These are phyloP conservation scores for Diabrotica balteata DNA, from an alignment of 2,888 invertebrate genomes.

Conservation along the genomic window DNA sequence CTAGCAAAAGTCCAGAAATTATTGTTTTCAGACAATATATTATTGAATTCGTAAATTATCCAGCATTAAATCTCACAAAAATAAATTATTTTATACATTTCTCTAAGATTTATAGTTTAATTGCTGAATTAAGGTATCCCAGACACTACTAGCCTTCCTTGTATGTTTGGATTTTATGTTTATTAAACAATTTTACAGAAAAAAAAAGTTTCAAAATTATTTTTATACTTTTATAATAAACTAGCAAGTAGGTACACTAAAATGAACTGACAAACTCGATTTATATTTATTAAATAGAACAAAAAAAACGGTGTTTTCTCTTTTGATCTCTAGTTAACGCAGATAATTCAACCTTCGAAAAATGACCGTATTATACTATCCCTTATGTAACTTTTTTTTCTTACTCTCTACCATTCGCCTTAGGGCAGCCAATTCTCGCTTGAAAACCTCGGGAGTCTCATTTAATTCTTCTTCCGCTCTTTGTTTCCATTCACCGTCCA, in stretches of 20 bases:
- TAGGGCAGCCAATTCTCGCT: conserved; percentile 51
- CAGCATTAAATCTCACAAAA: too few species aligned
- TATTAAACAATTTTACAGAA: too few species aligned
- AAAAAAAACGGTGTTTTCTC: background rate
- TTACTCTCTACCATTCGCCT: conserved; percentile 52
- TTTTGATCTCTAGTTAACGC: background rate
- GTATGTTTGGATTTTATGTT: too few species aligned
- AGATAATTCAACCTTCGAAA: background rate
- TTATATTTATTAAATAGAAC: background rate
- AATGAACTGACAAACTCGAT: background rate
- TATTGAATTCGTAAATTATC: too few species aligned
- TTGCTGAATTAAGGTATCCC: too few species aligned
- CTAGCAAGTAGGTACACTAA: too few species aligned
- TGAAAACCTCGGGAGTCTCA: conserved; percentile 55
- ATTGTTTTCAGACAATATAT: too few species aligned
- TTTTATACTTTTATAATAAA: too few species aligned
- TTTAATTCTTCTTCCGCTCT: conserved; percentile 57
- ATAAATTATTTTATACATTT: too few species aligned
- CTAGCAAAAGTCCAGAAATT: background rate
- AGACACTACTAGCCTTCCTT: too few species aligned
- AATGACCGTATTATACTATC: background rate
- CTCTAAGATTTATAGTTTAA: too few species aligned
- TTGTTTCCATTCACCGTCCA: conserved; percentile 49
- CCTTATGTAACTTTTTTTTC: conserved; percentile 9
- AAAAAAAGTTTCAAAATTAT: too few species aligned